Base-by-base conservation (phyloP, 1,140 invertebrate species). In the Orchestia grillus region DNA sequence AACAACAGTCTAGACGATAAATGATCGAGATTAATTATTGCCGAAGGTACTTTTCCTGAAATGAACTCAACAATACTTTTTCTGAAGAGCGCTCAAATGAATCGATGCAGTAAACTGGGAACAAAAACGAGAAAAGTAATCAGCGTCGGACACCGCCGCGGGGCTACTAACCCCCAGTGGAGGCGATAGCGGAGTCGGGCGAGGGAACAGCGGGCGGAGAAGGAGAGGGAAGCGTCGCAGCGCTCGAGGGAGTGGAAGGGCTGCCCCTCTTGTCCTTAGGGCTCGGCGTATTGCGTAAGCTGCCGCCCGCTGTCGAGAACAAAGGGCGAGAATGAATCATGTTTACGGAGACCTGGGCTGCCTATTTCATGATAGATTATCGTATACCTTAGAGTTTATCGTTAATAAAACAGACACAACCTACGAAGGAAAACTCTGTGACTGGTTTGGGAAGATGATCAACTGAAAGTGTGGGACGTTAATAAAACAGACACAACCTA, bases 201-300 rank as follows among this genome's bases (percentile, higher is more conserved):
- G 90, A 91, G 87, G 96, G 96, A 8, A 96, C 95, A 4, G 95
- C 44, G 47, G 95, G 96, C 62, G 96, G 95, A 28, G 96, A 95
- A 15, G 96, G 95, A 8, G 96, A 92, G 40, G 96, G 96, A n/a
- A 96, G 95, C 41, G 96, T 96, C 6, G 96, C 96, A 16, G 96
- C 96, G 28, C 96, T 57, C 23, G 96, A 96, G 40, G 96, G 53
- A n/a, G 87, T 90, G 42, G n/a, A 44, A 28, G 95, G 62, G n/a
- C 62, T 40, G 16, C 96, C 95, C 8, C 96, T 92, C 41, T 96
- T 96, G 47, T 97, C 96, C 57, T 97, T 97, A 42, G 96, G 96
- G 47, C 96, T 96, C 19, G 96, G 96, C 6, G 96, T 97, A 47
- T 96, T 97, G 44, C 96, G 96, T 87, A 96, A 96, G 42, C 96